Evolutionary conservation across 1,140 invertebrate species (phyloP).

Genomic region (Danaus melanippus): DNA sequence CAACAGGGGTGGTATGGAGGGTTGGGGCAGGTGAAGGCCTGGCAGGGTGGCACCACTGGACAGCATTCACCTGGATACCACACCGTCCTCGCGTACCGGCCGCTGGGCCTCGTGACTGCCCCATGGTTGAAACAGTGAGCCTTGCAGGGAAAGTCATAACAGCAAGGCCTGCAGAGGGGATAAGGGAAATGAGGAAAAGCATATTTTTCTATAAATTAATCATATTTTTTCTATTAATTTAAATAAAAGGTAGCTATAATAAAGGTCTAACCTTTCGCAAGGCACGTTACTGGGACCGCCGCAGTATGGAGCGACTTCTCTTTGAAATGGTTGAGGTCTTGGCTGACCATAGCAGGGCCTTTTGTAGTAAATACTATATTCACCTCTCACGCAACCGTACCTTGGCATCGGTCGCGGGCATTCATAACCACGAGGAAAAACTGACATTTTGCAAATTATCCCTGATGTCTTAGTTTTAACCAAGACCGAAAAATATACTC

Average conservation of each 20-base stretch:
- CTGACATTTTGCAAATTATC: conserved; percentile 34
- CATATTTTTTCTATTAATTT: not conserved
- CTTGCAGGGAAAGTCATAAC: conserved; percentile 64
- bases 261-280: conserved; percentile 28
- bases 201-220: no score
- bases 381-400: conserved; percentile 45
- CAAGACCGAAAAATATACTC: no score
- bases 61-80: conserved; percentile 61
- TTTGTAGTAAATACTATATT: conserved; percentile 53
- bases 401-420: conserved; percentile 37
- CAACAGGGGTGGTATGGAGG: conserved; percentile 58
- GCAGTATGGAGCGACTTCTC: conserved; percentile 30
- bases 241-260: conserved; percentile 4
- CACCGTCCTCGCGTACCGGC: conserved; percentile 51
- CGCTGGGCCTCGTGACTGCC: conserved; percentile 52
- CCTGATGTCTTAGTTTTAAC: no score
- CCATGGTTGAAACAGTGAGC: conserved; percentile 64
- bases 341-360: conserved; percentile 54
- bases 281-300: conserved; percentile 43
- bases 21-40: conserved; percentile 58
- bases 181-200: no score
- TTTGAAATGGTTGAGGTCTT: conserved; percentile 49
- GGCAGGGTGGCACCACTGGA: conserved; percentile 50
- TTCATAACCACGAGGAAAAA: conserved; percentile 48
- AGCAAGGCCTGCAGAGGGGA: conserved; percentile 45